Conservation (phyloP, 1,140 invertebrate genomes). For the Bombyx mandarina region DNA sequence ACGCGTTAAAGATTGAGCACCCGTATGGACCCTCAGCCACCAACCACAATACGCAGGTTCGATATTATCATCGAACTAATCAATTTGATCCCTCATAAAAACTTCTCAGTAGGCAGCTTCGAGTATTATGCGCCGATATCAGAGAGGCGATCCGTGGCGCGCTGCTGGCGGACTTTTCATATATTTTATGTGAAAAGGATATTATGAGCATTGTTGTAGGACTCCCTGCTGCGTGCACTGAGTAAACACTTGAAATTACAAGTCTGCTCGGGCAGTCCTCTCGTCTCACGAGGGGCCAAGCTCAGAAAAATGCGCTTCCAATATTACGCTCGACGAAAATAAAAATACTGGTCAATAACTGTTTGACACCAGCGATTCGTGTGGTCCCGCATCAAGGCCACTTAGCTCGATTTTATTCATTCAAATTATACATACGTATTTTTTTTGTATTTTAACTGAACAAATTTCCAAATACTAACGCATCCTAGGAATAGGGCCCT, state of each 20-base stretch:
- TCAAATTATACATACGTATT: too few relatives aligned
- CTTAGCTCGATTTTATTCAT: not conserved
- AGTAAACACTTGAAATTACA: conserved; percentile 69
- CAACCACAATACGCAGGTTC: conserved; percentile 40
- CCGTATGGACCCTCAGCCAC: conserved; percentile 10
- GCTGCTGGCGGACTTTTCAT: conserved; percentile 59
- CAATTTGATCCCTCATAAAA: conserved; percentile 70
- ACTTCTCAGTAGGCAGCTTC: conserved; percentile 55
- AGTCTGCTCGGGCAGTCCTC: conserved; percentile 41
- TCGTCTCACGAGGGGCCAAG: conserved; percentile 16
- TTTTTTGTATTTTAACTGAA: too few relatives aligned
- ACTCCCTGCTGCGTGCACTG: conserved; percentile 45
- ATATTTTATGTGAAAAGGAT: conserved; percentile 71
- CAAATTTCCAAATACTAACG: too few relatives aligned
- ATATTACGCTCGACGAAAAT: conserved; percentile 59
- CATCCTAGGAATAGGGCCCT: too few relatives aligned
- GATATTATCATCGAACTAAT: conserved; percentile 67
- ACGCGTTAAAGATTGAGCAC: conserved; percentile 15
- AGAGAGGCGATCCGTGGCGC: conserved; percentile 47
- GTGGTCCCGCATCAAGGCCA: too few relatives aligned
- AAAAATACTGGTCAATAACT: conserved; percentile 29
- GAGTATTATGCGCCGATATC: conserved; percentile 52
- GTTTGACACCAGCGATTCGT: too few relatives aligned
- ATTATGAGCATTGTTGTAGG: conserved; percentile 58
- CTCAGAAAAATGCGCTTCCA: conserved; percentile 56